Conservation (phyloP, 2,888 invertebrate genomes). For the Scelioninae gen. 2 region DNA sequence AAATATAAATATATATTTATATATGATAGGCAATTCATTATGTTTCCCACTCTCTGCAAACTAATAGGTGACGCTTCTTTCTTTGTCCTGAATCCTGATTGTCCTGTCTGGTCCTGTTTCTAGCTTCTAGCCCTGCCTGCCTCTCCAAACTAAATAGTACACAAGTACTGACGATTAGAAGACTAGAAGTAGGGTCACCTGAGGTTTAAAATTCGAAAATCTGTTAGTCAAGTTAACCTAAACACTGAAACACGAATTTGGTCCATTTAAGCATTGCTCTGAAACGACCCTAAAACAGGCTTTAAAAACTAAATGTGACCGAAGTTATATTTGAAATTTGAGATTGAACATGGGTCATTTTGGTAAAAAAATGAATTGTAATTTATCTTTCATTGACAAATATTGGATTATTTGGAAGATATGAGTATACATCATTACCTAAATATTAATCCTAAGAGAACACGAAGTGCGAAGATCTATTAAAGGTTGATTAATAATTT, state of each 20-base stretch:
- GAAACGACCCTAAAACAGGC: slow-evolving; percentile 45
- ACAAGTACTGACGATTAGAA: slow-evolving; percentile 74
- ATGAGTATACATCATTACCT: too few relatives aligned
- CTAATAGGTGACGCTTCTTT: slow-evolving; percentile 71
- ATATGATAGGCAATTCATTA: slow-evolving; percentile 63
- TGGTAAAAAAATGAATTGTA: not conserved
- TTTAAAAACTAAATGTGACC: slow-evolving; percentile 4
- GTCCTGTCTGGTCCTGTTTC: slow-evolving; percentile 69
- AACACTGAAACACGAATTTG: slow-evolving; percentile 60
- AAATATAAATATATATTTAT: slow-evolving; percentile 54
- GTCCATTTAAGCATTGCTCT: slow-evolving; percentile 58
- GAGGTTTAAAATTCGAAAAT: slow-evolving; percentile 75
- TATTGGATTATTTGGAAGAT: too few relatives aligned
- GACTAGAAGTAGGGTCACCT: slow-evolving; percentile 75
- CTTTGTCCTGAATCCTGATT: slow-evolving; percentile 73
- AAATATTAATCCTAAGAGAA: too few relatives aligned
- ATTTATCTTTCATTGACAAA: not conserved
- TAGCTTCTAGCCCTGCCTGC: slow-evolving; percentile 75
- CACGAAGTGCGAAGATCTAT: too few relatives aligned
- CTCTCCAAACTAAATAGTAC: slow-evolving; percentile 74
- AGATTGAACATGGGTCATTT: not conserved
- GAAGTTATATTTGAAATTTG: not conserved
- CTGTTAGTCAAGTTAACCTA: slow-evolving; percentile 69
- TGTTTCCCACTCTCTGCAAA: slow-evolving; percentile 71
- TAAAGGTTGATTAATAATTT: too few relatives aligned